Evolutionary conservation across 1,140 invertebrate genomes (phyloP).

Genomic region (Micrasema longulum): DNA sequence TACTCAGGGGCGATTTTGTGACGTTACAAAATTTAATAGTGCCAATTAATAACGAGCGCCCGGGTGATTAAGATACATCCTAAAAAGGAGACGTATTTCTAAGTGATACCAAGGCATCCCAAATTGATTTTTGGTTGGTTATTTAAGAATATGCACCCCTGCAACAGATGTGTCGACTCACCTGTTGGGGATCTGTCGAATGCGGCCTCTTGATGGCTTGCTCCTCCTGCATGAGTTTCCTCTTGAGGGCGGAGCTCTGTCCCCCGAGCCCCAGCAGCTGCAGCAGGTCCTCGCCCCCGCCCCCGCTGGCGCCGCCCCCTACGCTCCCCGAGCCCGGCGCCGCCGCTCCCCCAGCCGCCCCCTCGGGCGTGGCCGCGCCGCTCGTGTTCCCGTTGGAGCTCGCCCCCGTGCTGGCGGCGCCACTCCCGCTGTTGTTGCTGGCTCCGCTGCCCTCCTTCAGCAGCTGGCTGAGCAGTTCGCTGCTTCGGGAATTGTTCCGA

Average conservation of each 20-base stretch:
- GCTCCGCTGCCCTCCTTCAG: conserved; percentile 73
- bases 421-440: no score
- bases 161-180: background rate
- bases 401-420: no score
- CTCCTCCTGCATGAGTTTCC: conserved; percentile 53
- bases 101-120: no score
- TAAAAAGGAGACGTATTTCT: no score
- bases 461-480: conserved; percentile 84
- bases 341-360: conserved; percentile 63
- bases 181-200: conserved; percentile 59
- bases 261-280: conserved; percentile 47
- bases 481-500: conserved; percentile 65
- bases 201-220: conserved; percentile 49
- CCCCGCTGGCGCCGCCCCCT: background rate
- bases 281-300: conserved; percentile 42
- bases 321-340: conserved; percentile 43
- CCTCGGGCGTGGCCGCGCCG: conserved; percentile 56
- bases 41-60: no score
- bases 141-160: no score
- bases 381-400: no score
- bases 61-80: no score
- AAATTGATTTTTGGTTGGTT: no score
- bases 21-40: no score
- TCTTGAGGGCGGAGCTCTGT: conserved; percentile 48
- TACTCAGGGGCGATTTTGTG: no score